Percentiles rank a stretch among this genome's conserved stretches.
phyloP scores from a whole-genome alignment of 2,888 invertebrate genomes.

The Galeruca laticollis region DNA sequence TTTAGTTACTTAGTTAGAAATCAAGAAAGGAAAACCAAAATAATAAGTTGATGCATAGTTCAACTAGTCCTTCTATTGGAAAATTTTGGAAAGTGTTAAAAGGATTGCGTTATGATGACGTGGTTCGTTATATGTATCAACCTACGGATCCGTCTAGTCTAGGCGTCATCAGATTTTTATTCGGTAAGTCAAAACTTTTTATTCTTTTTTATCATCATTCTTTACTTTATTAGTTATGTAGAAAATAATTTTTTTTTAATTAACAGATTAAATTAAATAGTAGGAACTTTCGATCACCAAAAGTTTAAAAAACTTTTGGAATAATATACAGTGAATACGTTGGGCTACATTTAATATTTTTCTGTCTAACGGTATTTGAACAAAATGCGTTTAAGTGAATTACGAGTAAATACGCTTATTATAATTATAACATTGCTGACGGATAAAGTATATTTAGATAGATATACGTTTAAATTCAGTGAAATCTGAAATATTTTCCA shows the following conservation, averaged over 20 bases:
- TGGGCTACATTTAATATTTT: no score
- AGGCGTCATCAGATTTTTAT: constrained; percentile 82
- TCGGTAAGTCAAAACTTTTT: constrained; percentile 73
- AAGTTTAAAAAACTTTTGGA: no score
- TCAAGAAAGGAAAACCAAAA: background rate
- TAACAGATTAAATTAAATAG: background rate
- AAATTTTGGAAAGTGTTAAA: constrained; percentile 26
- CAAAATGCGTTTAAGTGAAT: no score
- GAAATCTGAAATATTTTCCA: no score
- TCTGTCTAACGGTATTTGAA: no score
- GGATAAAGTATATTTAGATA: no score
- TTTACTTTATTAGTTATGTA: no score
- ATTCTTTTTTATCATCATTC: background rate
- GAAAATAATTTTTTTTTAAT: background rate
- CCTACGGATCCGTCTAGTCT: constrained; percentile 83
- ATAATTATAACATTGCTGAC: no score
- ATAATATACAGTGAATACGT: no score
- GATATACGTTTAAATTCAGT: no score
- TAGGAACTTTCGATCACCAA: no score
- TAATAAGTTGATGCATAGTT: background rate
- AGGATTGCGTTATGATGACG: constrained; percentile 65
- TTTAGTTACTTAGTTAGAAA: background rate
- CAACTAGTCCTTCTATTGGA: background rate
- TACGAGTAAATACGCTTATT: no score
- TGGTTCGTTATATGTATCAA: constrained; percentile 72